Percentiles rank a stretch among this genome's conserved stretches.
These are phyloP conservation scores for Saxidomus purpurata DNA, from an alignment of 1,140 invertebrate species.

Conservation along the genomic window DNA sequence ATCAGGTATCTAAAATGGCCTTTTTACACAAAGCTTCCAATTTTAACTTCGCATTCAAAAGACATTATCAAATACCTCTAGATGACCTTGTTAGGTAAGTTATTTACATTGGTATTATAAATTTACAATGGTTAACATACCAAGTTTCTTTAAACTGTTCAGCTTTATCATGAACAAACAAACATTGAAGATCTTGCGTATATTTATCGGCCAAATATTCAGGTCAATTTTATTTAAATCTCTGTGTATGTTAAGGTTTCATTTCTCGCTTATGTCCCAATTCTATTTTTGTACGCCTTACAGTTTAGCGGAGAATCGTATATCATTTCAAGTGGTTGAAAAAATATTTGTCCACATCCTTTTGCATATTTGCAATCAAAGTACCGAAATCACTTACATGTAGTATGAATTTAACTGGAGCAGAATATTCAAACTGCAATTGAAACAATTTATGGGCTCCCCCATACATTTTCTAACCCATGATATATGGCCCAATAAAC, in stretches of 20 bases:
- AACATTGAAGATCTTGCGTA: constrained; percentile 12
- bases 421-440: no score
- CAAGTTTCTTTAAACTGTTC: constrained; percentile 29
- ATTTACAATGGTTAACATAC: constrained; percentile 36
- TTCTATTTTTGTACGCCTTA: background rate
- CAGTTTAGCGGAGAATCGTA: no score
- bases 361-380: no score
- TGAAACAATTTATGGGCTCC: no score
- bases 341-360: no score
- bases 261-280: constrained; percentile 1
- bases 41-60: constrained; percentile 13
- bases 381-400: no score
- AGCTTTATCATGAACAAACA: constrained; percentile 40
- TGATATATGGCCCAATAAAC: no score
- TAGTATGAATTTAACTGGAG: no score
- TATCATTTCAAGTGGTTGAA: no score
- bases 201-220: constrained; percentile 25
- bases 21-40: background rate
- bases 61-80: constrained; percentile 7
- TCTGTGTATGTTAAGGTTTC: background rate
- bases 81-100: background rate
- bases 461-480: no score
- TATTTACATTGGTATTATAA: constrained; percentile 37
- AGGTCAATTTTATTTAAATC: constrained; percentile 25
- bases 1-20: background rate